Evolutionary conservation across 2,888 invertebrate genomes (phyloP).

Genomic region (Osedax fenrisi): DNA sequence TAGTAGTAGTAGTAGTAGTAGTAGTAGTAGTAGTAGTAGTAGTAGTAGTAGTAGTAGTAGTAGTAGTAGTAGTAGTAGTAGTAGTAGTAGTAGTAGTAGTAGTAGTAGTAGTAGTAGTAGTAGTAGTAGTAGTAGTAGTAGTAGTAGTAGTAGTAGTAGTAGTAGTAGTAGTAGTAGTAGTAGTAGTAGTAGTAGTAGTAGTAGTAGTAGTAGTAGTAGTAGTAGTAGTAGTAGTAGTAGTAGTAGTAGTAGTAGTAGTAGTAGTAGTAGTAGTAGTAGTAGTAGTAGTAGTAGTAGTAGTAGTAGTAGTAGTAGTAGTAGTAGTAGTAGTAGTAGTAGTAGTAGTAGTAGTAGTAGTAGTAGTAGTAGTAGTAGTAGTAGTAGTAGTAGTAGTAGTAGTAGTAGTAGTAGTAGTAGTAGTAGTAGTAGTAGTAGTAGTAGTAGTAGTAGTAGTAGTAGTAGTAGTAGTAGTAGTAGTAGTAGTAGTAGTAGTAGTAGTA

Average conservation of each 20-base stretch:
- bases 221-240: constrained; percentile 11
- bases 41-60: constrained; percentile 6
- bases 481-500: no score
- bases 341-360: no score
- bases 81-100: constrained; percentile 14
- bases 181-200: not conserved
- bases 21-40: not conserved
- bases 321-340: no score
- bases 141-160: not conserved
- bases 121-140: constrained; percentile 6
- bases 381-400: no score
- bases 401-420: no score
- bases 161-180: constrained; percentile 8
- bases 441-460: no score
- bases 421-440: no score
- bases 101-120: constrained; percentile 8
- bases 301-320: constrained; percentile 15
- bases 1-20: constrained; percentile 6
- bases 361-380: no score
- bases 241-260: constrained; percentile 13
- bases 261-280: constrained; percentile 14
- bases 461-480: no score
- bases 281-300: constrained; percentile 12
- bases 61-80: constrained; percentile 5
- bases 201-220: not conserved